phyloP scores from a whole-genome alignment of 2,113 vertebrate species.

The Oreotrochilus melanogaster region DNA sequence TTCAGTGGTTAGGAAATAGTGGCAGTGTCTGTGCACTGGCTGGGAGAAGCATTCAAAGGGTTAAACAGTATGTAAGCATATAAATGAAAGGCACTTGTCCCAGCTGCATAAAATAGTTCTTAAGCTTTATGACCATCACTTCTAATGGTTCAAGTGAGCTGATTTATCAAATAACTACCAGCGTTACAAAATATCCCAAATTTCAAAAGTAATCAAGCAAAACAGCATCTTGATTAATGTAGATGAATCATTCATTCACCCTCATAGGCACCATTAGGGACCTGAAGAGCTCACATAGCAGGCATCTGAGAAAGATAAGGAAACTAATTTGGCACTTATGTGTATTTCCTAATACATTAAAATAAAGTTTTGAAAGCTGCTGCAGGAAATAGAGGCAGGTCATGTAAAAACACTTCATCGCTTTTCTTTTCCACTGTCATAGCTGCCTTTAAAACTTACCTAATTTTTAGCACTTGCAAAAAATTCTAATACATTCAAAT shows the following conservation, averaged over 20 bases:
- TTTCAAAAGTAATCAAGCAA: neutral
- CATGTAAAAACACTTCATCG: neutral
- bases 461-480: neutral
- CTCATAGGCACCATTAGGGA: neutral
- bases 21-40: rapidly evolving
- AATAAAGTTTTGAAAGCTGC: neutral
- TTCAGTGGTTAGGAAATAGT: neutral
- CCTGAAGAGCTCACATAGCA: neutral
- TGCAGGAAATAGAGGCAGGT: neutral
- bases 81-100: neutral
- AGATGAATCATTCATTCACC: neutral
- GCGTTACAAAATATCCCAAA: neutral
- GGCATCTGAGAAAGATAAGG: neutral
- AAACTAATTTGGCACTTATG: neutral
- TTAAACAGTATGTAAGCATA: neutral
- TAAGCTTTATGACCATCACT: neutral
- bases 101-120: neutral
- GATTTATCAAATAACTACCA: neutral
- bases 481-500: neutral
- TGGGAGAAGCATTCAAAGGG: rapidly evolving
- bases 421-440: neutral
- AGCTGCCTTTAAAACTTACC: neutral
- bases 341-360: neutral
- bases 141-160: neutral
- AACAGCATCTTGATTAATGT: neutral